These are phyloP conservation scores for Ahaetulla prasina DNA, from an alignment of 2,113 vertebrate species.

Conservation along the genomic window DNA sequence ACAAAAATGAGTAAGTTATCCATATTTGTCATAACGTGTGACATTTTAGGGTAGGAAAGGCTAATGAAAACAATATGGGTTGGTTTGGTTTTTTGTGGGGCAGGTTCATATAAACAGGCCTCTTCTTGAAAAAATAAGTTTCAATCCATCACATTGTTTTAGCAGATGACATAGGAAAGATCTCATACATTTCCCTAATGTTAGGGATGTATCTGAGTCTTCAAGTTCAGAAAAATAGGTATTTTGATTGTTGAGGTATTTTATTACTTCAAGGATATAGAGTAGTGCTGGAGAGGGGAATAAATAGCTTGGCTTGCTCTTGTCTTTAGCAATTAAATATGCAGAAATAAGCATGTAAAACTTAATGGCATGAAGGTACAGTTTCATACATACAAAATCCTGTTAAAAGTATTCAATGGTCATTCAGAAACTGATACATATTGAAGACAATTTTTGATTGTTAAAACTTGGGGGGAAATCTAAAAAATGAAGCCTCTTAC, in stretches of 20 bases:
- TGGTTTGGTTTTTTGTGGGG: background rate
- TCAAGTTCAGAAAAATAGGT: background rate
- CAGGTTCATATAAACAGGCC: background rate
- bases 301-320: background rate
- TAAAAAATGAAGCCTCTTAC: background rate
- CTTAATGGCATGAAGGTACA: background rate
- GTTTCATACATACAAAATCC: background rate
- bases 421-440: background rate
- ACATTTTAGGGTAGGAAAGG: slow-evolving; percentile 10
- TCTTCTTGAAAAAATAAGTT: background rate
- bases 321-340: background rate
- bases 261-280: background rate
- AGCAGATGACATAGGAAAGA: background rate
- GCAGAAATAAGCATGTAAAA: background rate
- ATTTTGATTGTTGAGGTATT: background rate
- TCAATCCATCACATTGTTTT: background rate
- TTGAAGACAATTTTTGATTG: background rate
- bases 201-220: background rate
- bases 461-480: background rate
- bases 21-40: background rate
- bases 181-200: background rate
- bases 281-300: background rate
- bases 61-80: background rate
- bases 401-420: background rate
- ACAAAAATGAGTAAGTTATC: slow-evolving; percentile 70